These are phyloP conservation scores for Drosophila histrio DNA, from an alignment of 2,888 invertebrate species.

Conservation along the genomic window DNA sequence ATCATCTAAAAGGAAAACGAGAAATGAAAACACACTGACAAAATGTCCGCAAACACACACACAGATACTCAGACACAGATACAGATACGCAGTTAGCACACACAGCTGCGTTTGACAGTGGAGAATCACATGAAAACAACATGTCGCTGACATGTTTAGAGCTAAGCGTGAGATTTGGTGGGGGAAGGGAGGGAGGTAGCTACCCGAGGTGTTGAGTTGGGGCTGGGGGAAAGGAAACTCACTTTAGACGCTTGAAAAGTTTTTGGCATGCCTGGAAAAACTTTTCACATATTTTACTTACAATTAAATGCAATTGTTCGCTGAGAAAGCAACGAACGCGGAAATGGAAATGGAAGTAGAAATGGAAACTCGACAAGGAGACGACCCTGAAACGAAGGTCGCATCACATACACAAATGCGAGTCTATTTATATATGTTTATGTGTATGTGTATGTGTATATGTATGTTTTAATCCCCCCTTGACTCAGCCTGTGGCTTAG, in stretches of 20 bases:
- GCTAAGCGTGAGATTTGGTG: slow-evolving; percentile 1
- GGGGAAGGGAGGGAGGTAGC: neutral
- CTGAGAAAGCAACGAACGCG: slow-evolving; percentile 11
- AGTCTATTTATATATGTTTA: neutral
- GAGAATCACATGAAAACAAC: slow-evolving; percentile 75
- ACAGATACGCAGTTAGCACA: slow-evolving; percentile 4
- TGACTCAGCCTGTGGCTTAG: slow-evolving; percentile 2
- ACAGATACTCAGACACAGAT: slow-evolving; percentile 2
- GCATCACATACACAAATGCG: neutral
- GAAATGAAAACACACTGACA: slow-evolving; percentile 20
- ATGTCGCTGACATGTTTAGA: slow-evolving; percentile 72
- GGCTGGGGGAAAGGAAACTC: slow-evolving; percentile 15
- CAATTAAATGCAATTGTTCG: slow-evolving; percentile 79
- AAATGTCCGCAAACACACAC: slow-evolving; percentile 14
- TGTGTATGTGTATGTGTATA: neutral
- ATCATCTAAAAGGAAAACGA: slow-evolving; percentile 53
- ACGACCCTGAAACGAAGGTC: slow-evolving; percentile 36
- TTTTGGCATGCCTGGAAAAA: slow-evolving; percentile 56
- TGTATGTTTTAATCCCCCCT: slow-evolving; percentile 5
- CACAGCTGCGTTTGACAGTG: slow-evolving; percentile 60
- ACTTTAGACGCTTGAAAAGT: slow-evolving; percentile 62
- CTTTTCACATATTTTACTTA: slow-evolving; percentile 79
- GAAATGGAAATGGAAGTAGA: slow-evolving; percentile 4
- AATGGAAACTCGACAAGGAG: neutral
- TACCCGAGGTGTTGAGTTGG: no score